A percentile compares a stretch with the other conserved stretches of the same genome.
Conservation (phyloP, 1,140 invertebrate species). For the Ceratina australensis region DNA sequence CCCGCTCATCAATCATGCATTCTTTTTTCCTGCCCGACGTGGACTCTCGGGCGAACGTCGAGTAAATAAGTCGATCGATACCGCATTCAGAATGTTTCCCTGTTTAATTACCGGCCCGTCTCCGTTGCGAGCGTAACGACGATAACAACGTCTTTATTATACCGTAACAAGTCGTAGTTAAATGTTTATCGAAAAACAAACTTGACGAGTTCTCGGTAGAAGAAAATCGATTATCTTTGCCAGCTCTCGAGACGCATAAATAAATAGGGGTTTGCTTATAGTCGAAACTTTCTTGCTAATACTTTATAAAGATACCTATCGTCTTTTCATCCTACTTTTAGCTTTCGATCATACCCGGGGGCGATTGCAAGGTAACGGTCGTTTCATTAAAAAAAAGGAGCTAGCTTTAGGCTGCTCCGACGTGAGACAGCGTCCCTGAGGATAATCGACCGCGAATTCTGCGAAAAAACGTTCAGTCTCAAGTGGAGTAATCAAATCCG, state of each 20-base stretch:
- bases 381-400: conserved; percentile 3
- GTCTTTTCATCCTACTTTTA: neutral
- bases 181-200: neutral
- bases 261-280: neutral
- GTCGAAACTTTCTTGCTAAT: neutral
- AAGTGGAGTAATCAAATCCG: neutral
- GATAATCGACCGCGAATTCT: neutral
- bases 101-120: neutral
- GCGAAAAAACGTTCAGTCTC: neutral
- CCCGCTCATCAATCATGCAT: neutral
- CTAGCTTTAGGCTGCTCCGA: neutral
- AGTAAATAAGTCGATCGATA: conserved; percentile 14
- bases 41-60: neutral
- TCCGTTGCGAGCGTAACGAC: neutral
- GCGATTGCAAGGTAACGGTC: conserved; percentile 5
- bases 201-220: no score
- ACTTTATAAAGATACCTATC: neutral
- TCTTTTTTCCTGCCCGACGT: neutral
- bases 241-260: neutral
- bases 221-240: conserved; percentile 4
- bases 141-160: neutral
- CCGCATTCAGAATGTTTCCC: neutral
- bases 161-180: no score
- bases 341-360: neutral
- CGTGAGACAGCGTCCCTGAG: neutral